Base-by-base conservation (phyloP, 2,888 invertebrate genomes). In the Miltochrista miniata region DNA sequence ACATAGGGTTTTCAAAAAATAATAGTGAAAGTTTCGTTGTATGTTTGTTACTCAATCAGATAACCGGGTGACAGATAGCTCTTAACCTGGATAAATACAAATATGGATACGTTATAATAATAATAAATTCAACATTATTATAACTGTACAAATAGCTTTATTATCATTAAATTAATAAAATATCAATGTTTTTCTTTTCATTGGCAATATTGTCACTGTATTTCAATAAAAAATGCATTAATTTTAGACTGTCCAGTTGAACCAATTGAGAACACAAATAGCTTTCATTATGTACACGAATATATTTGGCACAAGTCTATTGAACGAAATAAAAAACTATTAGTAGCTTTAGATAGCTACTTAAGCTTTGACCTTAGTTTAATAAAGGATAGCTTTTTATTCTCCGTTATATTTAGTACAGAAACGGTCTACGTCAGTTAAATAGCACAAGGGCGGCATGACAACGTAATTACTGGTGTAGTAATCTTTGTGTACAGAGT, bases 361-460 rank as follows among this genome's bases (percentile, higher is more conserved):
- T 11, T 10, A 30, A 31, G 8, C 31, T 8, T 31, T 31, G 31
- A 31, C 31, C 31, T 31, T 31, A 31, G 11, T 31, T 3, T 31
- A 7, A 5, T 7, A 31, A 31, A 31, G 31, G 31, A 31, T 8
- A 31, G 8, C 31, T 10, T 31, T 31, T 31, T 31, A 31, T 31
- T 11, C 31, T 11, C 8, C 31, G 11, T 11, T 5, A 31, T 31
- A 31, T 31, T 10, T 31, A 31, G 31, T 31, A 31, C 12, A 39
- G 12, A 5, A 24, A 33, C 13, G 7, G 12, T 10, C n/a, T 12
- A 34, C 15, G n/a, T 40, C 45, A 47, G 55, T 53, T 56, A 66
- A 66, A 69, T 65, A 61, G 69, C 71, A 56, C 74, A 74, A 75
- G 79, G 73, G 50, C 63, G 36, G 51, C 51, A 55, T 44, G 51